These are phyloP conservation scores for Diplogasteroides magnus DNA, from an alignment of 1,140 invertebrate species.

Conservation along the genomic window DNA sequence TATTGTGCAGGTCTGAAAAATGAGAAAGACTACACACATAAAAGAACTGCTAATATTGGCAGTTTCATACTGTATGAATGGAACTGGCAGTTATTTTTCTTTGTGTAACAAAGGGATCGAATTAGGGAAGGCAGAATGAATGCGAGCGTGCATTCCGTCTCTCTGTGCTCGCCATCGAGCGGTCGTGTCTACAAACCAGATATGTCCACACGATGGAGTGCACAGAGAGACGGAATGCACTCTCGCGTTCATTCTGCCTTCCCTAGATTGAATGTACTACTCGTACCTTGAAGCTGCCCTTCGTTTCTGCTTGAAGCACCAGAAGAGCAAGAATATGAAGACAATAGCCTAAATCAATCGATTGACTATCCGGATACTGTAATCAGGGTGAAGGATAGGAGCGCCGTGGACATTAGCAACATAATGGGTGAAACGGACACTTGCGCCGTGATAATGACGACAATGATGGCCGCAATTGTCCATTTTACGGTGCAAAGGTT, in stretches of 20 bases:
- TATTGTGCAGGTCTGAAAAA: background rate
- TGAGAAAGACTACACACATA: no score
- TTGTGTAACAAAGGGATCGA: background rate
- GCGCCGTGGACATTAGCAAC: no score
- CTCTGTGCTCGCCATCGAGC: constrained; percentile 4
- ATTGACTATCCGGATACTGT: no score
- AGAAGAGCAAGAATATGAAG: constrained; percentile 19
- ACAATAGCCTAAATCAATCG: constrained; percentile 13
- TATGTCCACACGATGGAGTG: no score
- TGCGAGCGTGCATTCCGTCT: background rate
- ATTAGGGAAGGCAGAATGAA: background rate
- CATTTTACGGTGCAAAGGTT: no score
- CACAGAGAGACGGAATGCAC: no score
- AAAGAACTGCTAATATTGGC: no score
- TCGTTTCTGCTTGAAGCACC: constrained; percentile 15
- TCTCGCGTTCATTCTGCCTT: no score
- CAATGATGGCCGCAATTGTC: background rate
- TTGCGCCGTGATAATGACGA: background rate
- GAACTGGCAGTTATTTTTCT: background rate
- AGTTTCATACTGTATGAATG: background rate
- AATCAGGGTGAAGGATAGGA: no score
- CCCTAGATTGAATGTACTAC: no score
- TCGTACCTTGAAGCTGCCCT: no score
- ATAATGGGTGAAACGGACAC: background rate
- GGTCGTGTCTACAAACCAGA: no score